phyloP scores from a whole-genome alignment of 2,113 vertebrate species.

The Callipepla squamata region DNA sequence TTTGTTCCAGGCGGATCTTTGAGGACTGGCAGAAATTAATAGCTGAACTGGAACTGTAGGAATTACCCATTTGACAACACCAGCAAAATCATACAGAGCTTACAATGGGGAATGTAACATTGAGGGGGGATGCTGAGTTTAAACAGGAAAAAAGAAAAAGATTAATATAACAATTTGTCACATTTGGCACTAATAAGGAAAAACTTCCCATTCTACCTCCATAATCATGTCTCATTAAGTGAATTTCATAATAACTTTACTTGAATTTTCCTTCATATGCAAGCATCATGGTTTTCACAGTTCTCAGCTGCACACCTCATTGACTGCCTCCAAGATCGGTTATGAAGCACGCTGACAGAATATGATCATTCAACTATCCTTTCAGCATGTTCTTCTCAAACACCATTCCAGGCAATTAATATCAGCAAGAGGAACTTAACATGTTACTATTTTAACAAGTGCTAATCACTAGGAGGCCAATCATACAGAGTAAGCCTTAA shows the following conservation, averaged over 20 bases:
- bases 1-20: neutral
- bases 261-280: neutral
- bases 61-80: neutral
- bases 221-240: neutral
- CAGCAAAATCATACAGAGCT: neutral
- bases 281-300: neutral
- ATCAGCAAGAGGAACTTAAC: constrained; percentile 61
- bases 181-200: neutral
- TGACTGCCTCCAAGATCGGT: neutral
- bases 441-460: constrained; percentile 63
- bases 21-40: neutral
- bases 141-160: neutral
- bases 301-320: neutral
- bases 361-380: neutral
- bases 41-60: neutral
- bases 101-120: neutral
- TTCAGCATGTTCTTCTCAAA: constrained; percentile 28
- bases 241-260: neutral
- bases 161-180: neutral
- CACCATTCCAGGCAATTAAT: constrained; percentile 40
- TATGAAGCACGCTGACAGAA: constrained; percentile 7
- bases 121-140: neutral
- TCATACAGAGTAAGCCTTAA: constrained; percentile 34
- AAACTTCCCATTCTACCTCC: neutral
- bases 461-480: constrained; percentile 51